Evolutionary conservation across 2,797 vertebrate genomes (phyloP).

Genomic region (Myotis vivesi): DNA sequence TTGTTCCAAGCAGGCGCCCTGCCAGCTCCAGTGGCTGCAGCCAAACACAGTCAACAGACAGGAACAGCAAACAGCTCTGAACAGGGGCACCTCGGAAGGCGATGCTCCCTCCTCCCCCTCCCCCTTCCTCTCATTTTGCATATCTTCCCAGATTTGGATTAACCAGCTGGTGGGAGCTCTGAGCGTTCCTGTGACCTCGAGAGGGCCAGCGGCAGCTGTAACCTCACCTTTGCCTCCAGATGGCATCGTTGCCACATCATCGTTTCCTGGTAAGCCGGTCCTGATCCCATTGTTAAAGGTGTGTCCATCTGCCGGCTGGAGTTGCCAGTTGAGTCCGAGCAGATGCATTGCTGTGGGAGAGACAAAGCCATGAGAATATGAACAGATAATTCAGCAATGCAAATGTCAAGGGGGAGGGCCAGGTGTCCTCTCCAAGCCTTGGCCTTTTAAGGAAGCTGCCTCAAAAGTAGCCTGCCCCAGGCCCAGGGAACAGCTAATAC

Average conservation of each 20-base stretch:
- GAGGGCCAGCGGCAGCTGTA: conserved; percentile 69
- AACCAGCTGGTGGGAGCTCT: conserved; percentile 28
- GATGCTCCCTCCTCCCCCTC: neutral
- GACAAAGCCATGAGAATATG: conserved; percentile 77
- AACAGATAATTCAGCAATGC: conserved; percentile 64
- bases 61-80: conserved; percentile 62
- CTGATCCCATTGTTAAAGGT: conserved; percentile 95
- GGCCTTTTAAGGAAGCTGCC: conserved; percentile 12
- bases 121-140: neutral
- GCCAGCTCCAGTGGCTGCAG: neutral
- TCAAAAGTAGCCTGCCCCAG: conserved; percentile 4
- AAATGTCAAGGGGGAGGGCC: conserved; percentile 37
- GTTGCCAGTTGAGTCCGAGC: conserved; percentile 97
- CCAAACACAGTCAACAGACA: conserved; percentile 46
- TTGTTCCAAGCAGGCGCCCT: neutral
- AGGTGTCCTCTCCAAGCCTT: conserved; percentile 9
- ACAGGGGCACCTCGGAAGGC: neutral
- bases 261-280: conserved; percentile 90
- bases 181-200: conserved; percentile 57
- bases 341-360: conserved; percentile 94
- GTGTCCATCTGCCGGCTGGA: conserved; percentile 94
- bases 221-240: conserved; percentile 96
- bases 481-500: conserved; percentile 37
- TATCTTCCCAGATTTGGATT: conserved; percentile 61
- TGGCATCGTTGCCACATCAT: conserved; percentile 94